Base-by-base conservation (phyloP, 1,140 invertebrate species). In the Goniozus legneri region DNA sequence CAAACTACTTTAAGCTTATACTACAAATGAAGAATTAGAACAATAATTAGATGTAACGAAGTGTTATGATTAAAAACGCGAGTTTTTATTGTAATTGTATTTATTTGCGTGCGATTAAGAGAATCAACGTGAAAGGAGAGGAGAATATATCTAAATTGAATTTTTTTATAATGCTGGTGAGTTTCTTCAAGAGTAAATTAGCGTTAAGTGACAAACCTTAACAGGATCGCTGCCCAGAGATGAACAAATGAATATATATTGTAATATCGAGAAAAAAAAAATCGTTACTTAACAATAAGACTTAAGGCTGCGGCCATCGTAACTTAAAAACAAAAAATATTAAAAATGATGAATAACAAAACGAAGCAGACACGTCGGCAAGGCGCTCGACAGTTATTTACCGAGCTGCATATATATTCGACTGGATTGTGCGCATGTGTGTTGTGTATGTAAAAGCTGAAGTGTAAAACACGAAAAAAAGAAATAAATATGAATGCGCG, bases 251-350 rank as follows among this genome's bases (percentile, higher is more conserved):
- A n/a, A n/a, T n/a, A n/a, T n/a, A n/a, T n/a, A n/a, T n/a, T n/a
- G n/a, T n/a, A 33, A 14, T 14, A 33, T 14, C 15, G 31, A 33
- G n/a, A 12, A 14, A 32, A 4, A 3, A 7, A 35, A 21, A 33
- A 42, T 27, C 6, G 18, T 37, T 56, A 47, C 19, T 54, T 58
- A 54, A 49, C 18, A 35, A 16, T 48, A 56, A 50, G 43, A 36
- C 36, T 50, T 48, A 56, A 50, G 43, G 40, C 36, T 50, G 50
- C 56, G 56, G 32, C 45, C 24, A 44, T 39, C 14, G 19, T 46
- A 56, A 56, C 46, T 58, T 56, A 58, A 53, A 3, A 12, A 33
- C 27, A 41, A 13, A 47, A 33, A 57, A 57, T 30, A 50, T 49
- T 33, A 32, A 19, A 8, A 13, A 15, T n/a, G 18, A 6, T 33